Conservation (phyloP, 2,113 vertebrate species). For the Eonycteris spelaea region DNA sequence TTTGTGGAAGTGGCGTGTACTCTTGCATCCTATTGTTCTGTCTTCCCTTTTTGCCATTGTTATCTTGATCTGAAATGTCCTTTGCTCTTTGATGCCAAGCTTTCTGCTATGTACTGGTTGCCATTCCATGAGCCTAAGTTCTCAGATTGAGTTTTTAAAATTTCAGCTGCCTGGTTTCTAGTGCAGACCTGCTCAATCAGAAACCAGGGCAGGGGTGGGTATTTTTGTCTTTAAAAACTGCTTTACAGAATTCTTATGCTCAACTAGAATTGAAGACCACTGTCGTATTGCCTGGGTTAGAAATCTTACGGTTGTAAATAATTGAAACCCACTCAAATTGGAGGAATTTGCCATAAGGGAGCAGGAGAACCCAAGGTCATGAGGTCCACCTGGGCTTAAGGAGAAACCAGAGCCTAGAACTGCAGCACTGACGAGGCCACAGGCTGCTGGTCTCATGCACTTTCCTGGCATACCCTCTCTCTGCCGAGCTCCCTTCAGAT, state of each 20-base stretch:
- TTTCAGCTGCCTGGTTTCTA: not conserved
- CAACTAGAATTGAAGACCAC: not conserved
- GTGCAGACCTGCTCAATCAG: not conserved
- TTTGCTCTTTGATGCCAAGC: not conserved
- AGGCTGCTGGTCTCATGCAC: not conserved
- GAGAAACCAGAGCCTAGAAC: not conserved
- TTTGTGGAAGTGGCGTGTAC: not conserved
- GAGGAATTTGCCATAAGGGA: not conserved
- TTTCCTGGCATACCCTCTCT: not conserved
- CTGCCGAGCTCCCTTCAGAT: not conserved
- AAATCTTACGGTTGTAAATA: constrained; percentile 29
- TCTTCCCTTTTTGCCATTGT: not conserved
- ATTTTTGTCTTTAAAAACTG: constrained; percentile 19
- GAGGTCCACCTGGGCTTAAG: not conserved
- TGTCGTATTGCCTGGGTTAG: not conserved
- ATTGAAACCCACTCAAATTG: not conserved
- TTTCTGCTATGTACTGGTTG: not conserved
- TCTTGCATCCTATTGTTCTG: not conserved
- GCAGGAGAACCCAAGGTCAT: not conserved
- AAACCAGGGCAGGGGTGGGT: not conserved
- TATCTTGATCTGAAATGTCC: not conserved
- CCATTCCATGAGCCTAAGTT: not conserved
- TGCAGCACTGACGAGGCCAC: not conserved
- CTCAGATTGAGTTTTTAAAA: not conserved
- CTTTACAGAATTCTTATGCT: not conserved